A percentile compares a stretch with the other conserved stretches of the same genome.
phyloP scores from a whole-genome alignment of 2,797 vertebrate genomes.

The Salmo trutta region DNA sequence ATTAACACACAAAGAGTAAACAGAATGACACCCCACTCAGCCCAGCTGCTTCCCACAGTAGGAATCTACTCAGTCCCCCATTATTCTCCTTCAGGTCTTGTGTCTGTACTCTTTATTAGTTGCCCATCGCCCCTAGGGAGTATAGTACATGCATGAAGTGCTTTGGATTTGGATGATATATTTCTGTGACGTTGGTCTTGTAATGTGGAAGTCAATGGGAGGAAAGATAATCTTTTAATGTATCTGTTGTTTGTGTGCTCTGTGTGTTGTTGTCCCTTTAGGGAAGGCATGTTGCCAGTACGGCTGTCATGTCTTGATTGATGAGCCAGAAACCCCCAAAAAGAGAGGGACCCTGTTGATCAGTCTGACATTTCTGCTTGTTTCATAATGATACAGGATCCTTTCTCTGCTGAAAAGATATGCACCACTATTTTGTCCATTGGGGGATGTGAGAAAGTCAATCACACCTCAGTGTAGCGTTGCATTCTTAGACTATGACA shows the following conservation, averaged over 20 bases:
- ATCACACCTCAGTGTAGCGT: background rate
- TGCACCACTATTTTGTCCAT: background rate
- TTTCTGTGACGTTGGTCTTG: conserved; percentile 61
- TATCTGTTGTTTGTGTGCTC: conserved; percentile 29
- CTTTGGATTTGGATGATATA: conserved; percentile 29
- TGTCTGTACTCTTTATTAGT: background rate
- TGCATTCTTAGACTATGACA: background rate
- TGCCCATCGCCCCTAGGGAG: background rate
- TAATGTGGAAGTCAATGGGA: conserved; percentile 55
- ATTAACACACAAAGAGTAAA: conserved; percentile 65
- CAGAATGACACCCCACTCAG: conserved; percentile 49
- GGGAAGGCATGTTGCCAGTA: background rate
- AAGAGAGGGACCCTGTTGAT: background rate
- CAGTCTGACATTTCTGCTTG: background rate
- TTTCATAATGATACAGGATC: too few relatives aligned
- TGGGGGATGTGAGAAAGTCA: background rate
- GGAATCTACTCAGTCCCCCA: conserved; percentile 44
- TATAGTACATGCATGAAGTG: background rate
- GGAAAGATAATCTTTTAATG: conserved; percentile 23
- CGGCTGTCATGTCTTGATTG: background rate
- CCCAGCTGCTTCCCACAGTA: conserved; percentile 39
- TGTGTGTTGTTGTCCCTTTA: background rate
- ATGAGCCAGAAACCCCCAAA: background rate
- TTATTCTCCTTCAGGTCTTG: background rate
- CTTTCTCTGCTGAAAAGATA: too few relatives aligned